Evolutionary conservation across 2,113 vertebrate genomes (phyloP).

Genomic region (Scopus umbretta): DNA sequence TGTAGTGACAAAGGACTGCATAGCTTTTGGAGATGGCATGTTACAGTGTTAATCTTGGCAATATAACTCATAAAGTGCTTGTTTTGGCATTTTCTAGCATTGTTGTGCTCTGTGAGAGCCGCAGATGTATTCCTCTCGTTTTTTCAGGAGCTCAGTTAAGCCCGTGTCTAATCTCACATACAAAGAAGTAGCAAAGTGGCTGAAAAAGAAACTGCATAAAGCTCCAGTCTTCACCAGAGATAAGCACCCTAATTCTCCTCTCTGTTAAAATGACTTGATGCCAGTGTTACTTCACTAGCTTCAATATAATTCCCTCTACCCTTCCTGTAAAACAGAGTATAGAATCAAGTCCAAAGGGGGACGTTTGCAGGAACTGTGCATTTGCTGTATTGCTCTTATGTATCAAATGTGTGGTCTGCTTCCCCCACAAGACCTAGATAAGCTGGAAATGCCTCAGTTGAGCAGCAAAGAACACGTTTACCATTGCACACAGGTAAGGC

Average conservation of each 20-base stretch:
- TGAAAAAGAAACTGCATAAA: background rate
- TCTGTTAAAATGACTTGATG: background rate
- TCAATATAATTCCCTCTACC: background rate
- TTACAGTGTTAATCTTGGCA: background rate
- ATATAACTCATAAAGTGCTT: background rate
- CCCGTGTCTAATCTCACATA: background rate
- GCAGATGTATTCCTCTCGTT: background rate
- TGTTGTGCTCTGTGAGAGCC: background rate
- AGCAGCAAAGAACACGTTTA: background rate
- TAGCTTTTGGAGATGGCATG: background rate
- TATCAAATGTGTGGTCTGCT: background rate
- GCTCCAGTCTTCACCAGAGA: background rate
- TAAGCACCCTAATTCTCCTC: background rate
- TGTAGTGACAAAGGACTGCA: background rate
- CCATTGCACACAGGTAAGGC: background rate
- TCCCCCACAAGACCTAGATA: background rate
- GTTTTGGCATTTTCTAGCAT: background rate
- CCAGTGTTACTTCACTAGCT: background rate
- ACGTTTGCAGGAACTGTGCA: background rate
- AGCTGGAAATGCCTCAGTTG: background rate
- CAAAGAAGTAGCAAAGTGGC: background rate
- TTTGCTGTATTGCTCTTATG: background rate
- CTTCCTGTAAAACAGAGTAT: fast-evolving
- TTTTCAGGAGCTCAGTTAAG: background rate
- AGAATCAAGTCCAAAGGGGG: background rate